Evolutionary conservation across 1,140 invertebrate species (phyloP).

Genomic region (Atta colombica): DNA sequence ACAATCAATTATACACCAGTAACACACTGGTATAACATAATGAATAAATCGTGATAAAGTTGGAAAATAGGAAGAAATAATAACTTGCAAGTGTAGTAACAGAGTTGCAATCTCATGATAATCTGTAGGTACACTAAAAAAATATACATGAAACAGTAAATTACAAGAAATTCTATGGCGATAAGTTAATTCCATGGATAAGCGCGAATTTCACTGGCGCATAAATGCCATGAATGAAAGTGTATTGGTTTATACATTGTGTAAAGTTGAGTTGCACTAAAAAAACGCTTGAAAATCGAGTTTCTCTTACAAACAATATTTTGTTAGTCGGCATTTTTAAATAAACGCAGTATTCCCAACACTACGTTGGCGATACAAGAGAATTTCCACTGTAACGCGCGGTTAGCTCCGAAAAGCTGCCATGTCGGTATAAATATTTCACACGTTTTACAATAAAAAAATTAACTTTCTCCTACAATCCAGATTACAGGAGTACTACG

Average conservation of each 20-base stretch:
- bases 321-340: constrained; percentile 39
- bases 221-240: constrained; percentile 5
- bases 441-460: constrained; percentile 9
- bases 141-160: neutral
- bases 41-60: neutral
- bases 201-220: constrained; percentile 3
- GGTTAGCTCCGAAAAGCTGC: constrained; percentile 28
- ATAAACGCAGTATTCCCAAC: constrained; percentile 7
- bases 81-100: neutral
- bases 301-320: constrained; percentile 48
- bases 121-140: neutral
- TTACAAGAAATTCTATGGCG: constrained; percentile 4
- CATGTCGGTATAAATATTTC: constrained; percentile 30
- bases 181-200: constrained; percentile 32
- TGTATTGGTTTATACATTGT: constrained; percentile 7
- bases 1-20: neutral
- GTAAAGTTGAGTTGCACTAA: neutral
- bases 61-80: neutral
- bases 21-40: no score
- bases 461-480: neutral
- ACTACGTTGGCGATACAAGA: constrained; percentile 12
- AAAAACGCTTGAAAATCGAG: constrained; percentile 30
- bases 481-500: neutral
- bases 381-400: constrained; percentile 6
- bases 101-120: neutral